These are phyloP conservation scores for Todus mexicanus DNA, from an alignment of 2,797 vertebrate species.

Conservation along the genomic window DNA sequence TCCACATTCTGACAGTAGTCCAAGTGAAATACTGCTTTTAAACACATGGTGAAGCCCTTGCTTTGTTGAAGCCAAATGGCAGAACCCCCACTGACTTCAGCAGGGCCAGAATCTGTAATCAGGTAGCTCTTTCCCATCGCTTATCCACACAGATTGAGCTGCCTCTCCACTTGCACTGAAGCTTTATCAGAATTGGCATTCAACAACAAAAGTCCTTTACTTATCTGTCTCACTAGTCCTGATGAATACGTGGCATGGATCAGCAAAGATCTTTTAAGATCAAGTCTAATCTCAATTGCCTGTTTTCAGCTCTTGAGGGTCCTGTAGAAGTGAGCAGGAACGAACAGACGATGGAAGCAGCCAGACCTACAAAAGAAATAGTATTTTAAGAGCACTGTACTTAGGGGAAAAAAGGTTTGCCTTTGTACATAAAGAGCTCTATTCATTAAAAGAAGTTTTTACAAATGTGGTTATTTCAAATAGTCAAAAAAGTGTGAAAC, in stretches of 20 bases:
- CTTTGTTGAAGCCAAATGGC: background rate
- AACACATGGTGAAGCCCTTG: background rate
- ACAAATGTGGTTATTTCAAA: conserved; percentile 60
- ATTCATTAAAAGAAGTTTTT: conserved; percentile 63
- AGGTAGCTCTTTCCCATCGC: background rate
- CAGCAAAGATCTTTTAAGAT: background rate
- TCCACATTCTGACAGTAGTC: background rate
- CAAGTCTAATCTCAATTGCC: background rate
- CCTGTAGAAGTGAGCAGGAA: conserved; percentile 62
- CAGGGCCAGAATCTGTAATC: background rate
- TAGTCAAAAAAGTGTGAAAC: conserved; percentile 56
- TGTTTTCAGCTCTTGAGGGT: background rate
- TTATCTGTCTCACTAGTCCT: conserved; percentile 35
- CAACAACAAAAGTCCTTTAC: conserved; percentile 25
- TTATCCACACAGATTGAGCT: background rate
- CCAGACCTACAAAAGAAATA: conserved; percentile 70
- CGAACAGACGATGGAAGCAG: conserved; percentile 71
- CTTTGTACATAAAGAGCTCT: conserved; percentile 63
- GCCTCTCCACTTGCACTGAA: background rate
- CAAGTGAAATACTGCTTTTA: background rate
- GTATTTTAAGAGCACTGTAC: conserved; percentile 30
- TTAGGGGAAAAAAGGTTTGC: conserved; percentile 9
- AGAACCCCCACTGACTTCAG: background rate
- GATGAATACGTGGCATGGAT: background rate
- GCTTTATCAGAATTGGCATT: background rate